These are phyloP conservation scores for Leucoptera coffeella DNA, from an alignment of 2,888 invertebrate species.

Conservation along the genomic window DNA sequence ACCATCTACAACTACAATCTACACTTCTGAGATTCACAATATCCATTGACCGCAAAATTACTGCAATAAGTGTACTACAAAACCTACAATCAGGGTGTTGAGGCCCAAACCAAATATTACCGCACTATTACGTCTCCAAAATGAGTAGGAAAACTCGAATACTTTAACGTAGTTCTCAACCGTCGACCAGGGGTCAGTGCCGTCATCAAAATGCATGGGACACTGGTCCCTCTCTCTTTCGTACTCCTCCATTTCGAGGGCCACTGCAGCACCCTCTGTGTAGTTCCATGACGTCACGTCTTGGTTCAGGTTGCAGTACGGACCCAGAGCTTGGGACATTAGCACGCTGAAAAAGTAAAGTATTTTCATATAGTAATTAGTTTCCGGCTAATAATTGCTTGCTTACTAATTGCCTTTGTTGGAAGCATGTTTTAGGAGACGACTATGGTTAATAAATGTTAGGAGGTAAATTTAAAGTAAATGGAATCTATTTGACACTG, in stretches of 20 bases:
- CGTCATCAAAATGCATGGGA: constrained; percentile 96
- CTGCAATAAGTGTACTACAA: constrained; percentile 11
- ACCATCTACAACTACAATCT: too few species aligned
- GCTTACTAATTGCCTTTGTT: not conserved
- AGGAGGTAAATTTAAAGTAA: too few species aligned
- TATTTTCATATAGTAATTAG: not conserved
- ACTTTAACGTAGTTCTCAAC: constrained; percentile 68
- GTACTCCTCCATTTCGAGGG: constrained; percentile 85
- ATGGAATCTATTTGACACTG: too few species aligned
- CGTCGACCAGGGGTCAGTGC: constrained; percentile 75
- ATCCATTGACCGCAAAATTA: not conserved
- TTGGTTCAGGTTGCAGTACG: constrained; percentile 85
- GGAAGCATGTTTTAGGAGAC: too few species aligned
- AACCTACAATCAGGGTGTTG: constrained; percentile 12
- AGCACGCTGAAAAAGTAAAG: constrained; percentile 23
- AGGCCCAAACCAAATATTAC: constrained; percentile 11
- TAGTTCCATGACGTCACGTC: constrained; percentile 84
- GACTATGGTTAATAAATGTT: too few species aligned
- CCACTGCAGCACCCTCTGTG: constrained; percentile 89
- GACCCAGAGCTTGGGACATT: constrained; percentile 82
- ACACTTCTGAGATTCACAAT: not conserved
- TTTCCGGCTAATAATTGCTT: not conserved
- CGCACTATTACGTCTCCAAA: constrained; percentile 23
- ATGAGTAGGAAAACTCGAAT: constrained; percentile 44
- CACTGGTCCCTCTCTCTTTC: constrained; percentile 93